phyloP scores from a whole-genome alignment of 2,797 vertebrate genomes.

The Halcyon badia region DNA sequence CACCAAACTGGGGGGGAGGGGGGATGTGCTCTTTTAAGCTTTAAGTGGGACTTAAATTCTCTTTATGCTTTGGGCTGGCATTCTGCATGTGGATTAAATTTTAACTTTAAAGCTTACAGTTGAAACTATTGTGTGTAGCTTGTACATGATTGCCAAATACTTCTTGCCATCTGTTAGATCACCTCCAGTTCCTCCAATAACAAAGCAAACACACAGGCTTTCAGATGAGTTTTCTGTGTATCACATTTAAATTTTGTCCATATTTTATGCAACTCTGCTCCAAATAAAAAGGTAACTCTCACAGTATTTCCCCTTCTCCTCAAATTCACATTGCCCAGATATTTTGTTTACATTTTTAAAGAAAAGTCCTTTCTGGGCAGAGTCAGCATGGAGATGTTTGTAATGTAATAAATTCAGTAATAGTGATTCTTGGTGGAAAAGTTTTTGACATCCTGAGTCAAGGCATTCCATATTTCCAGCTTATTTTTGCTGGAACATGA shows the following conservation, averaged over 20 bases:
- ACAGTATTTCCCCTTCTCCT: neutral
- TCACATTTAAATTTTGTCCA: neutral
- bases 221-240: neutral
- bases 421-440: neutral
- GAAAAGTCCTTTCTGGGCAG: neutral
- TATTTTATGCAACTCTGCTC: neutral
- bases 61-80: slow-evolving; percentile 34
- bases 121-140: slow-evolving; percentile 24
- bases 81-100: slow-evolving; percentile 55
- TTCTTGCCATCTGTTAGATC: slow-evolving; percentile 69
- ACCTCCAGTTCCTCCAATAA: slow-evolving; percentile 29
- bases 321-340: neutral
- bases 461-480: neutral
- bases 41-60: slow-evolving; percentile 53
- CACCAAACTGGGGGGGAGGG: neutral
- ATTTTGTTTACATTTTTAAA: neutral
- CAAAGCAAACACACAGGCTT: slow-evolving; percentile 11
- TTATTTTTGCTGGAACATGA: neutral
- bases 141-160: slow-evolving; percentile 34
- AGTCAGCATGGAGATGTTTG: neutral
- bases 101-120: slow-evolving; percentile 64
- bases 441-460: neutral
- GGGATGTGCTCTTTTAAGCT: neutral
- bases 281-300: neutral
- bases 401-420: neutral